phyloP scores from a whole-genome alignment of 2,113 vertebrate genomes.

The Trichechus manatus region DNA sequence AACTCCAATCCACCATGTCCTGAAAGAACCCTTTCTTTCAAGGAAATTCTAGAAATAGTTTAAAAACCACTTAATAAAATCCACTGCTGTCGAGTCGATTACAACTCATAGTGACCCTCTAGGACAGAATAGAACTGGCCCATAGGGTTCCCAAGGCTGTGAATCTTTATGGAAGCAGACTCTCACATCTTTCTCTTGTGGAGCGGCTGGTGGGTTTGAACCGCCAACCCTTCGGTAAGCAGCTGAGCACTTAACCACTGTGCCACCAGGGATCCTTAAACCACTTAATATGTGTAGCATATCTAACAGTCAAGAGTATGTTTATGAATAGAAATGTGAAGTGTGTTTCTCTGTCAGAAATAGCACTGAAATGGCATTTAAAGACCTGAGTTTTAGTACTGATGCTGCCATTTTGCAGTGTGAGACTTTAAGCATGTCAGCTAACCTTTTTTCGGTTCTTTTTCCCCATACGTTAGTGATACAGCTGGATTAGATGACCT shows the following conservation, averaged over 20 bases:
- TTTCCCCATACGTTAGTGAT: neutral
- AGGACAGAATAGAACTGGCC: neutral
- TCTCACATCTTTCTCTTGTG: neutral
- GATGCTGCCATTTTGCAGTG: neutral
- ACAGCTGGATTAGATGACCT: neutral
- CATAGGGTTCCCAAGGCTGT: neutral
- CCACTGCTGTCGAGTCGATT: neutral
- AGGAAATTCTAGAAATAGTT: slow-evolving; percentile 59
- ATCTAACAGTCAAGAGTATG: slow-evolving; percentile 18
- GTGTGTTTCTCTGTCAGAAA: neutral
- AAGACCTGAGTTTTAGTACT: neutral
- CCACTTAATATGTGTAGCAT: slow-evolving; percentile 16
- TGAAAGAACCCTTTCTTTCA: slow-evolving; percentile 41
- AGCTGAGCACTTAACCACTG: neutral
- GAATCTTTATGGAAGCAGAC: neutral
- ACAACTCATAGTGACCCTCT: neutral
- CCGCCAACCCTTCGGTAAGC: neutral
- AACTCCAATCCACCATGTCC: neutral
- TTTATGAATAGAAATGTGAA: slow-evolving; percentile 21
- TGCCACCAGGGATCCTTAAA: neutral
- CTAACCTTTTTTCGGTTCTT: neutral
- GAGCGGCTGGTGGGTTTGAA: neutral
- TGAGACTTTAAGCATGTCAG: neutral
- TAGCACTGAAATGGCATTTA: neutral
- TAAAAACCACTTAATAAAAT: slow-evolving; percentile 17